Conservation (phyloP, 2,113 vertebrate genomes). For the Orthonyx spaldingii region DNA sequence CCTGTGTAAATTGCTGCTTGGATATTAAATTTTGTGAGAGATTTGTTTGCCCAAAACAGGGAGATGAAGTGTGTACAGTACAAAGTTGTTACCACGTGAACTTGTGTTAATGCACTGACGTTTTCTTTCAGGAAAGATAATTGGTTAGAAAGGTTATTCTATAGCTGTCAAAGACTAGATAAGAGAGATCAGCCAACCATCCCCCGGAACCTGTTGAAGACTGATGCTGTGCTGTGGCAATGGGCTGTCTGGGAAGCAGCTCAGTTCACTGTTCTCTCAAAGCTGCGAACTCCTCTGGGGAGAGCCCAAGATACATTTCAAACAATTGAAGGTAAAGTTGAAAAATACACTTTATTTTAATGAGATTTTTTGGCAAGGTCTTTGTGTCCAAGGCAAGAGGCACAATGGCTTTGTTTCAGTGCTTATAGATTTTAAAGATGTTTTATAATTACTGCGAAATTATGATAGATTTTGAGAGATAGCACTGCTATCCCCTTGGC, state of each 20-base stretch:
- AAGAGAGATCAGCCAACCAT: slow-evolving; percentile 82
- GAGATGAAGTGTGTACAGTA: slow-evolving; percentile 27
- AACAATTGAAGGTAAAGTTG: slow-evolving; percentile 90
- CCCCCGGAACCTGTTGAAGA: slow-evolving; percentile 86
- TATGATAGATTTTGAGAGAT: background rate
- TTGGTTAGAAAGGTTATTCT: slow-evolving; percentile 94
- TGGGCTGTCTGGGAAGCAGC: slow-evolving; percentile 99
- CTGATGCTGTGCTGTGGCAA: slow-evolving; percentile 95
- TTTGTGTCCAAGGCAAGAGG: background rate
- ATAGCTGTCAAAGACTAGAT: slow-evolving; percentile 94
- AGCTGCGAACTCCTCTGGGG: slow-evolving; percentile 91
- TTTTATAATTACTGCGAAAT: background rate
- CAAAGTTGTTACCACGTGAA: background rate
- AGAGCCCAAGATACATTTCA: slow-evolving; percentile 98
- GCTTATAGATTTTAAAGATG: background rate
- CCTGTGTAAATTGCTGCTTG: background rate
- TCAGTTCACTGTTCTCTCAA: slow-evolving; percentile 96
- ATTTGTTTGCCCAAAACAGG: background rate
- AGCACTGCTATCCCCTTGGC: background rate
- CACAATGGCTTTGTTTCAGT: background rate
- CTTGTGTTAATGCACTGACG: background rate
- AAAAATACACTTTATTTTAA: background rate
- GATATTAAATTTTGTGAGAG: background rate
- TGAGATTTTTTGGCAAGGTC: background rate
- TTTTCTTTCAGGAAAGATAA: slow-evolving; percentile 87